Percentiles rank a stretch among this genome's conserved stretches.
Evolutionary conservation across 1,140 invertebrate species (phyloP).

Genomic region (Sycophaga agraensis): DNA sequence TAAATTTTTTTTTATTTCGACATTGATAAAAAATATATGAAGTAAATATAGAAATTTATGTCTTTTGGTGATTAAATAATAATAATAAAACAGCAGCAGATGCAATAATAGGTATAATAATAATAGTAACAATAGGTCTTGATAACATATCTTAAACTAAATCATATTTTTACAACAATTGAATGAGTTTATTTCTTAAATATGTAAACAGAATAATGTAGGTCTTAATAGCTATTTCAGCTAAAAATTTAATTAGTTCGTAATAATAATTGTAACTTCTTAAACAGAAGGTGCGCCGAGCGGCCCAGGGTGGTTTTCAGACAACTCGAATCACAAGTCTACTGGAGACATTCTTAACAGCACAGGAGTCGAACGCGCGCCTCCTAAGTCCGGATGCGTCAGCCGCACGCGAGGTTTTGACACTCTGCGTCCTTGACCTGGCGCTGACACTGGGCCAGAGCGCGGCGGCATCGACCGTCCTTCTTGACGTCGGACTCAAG

Average conservation of each 20-base stretch:
- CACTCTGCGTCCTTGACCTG: constrained; percentile 43
- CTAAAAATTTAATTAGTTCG: too few species aligned
- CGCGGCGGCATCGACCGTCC: constrained; percentile 23
- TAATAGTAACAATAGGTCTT: not conserved
- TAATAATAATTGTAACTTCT: too few species aligned
- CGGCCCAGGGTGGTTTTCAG: constrained; percentile 40
- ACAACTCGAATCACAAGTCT: constrained; percentile 41
- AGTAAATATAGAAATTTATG: too few species aligned
- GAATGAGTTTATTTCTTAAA: too few species aligned
- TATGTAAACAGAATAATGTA: too few species aligned
- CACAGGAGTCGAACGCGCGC: constrained; percentile 40
- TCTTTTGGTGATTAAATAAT: too few species aligned
- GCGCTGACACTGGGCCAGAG: constrained; percentile 40
- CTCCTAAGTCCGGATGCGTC: constrained; percentile 27
- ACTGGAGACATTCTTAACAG: constrained; percentile 47
- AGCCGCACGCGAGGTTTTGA: constrained; percentile 40
- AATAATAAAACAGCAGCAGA: too few species aligned
- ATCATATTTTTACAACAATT: not conserved
- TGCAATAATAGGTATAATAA: too few species aligned
- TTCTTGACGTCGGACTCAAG: constrained; percentile 43
- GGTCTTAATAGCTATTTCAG: too few species aligned
- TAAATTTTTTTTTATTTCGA: constrained; percentile 1
- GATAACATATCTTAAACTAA: not conserved
- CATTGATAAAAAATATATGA: too few species aligned
- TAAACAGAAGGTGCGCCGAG: constrained; percentile 43